phyloP scores from a whole-genome alignment of 2,797 vertebrate genomes.

The Tiaroga cobitis region DNA sequence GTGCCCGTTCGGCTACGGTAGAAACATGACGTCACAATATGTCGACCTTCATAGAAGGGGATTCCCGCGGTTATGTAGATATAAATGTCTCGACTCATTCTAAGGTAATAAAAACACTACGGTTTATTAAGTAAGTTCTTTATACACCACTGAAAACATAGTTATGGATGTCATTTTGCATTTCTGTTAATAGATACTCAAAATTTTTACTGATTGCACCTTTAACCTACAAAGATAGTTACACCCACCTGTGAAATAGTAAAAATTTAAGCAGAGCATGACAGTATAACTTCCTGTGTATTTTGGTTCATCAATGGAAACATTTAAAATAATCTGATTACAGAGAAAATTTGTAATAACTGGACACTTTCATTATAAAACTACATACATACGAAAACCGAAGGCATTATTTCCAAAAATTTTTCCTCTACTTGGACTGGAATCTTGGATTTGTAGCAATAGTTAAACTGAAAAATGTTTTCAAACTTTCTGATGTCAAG shows the following conservation, averaged over 20 bases:
- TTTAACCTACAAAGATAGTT: slow-evolving; percentile 9
- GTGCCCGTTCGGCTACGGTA: too few relatives aligned
- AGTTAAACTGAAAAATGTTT: background rate
- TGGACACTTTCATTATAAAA: background rate
- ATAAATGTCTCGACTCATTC: too few relatives aligned
- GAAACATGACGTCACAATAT: too few relatives aligned
- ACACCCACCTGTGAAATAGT: slow-evolving; percentile 21
- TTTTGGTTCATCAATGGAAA: background rate
- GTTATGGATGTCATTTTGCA: too few relatives aligned
- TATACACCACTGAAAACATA: too few relatives aligned
- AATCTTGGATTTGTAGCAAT: background rate
- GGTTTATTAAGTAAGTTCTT: too few relatives aligned
- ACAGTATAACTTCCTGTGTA: background rate
- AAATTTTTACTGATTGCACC: too few relatives aligned
- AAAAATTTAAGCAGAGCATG: slow-evolving; percentile 16
- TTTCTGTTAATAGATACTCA: too few relatives aligned
- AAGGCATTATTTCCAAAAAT: too few relatives aligned
- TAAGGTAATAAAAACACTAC: too few relatives aligned
- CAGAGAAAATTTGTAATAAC: background rate
- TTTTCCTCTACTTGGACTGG: background rate
- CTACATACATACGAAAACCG: background rate
- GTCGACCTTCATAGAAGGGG: too few relatives aligned
- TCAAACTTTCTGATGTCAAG: background rate
- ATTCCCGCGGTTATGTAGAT: too few relatives aligned
- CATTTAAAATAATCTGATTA: background rate